Percentiles rank a stretch among this genome's conserved stretches.
Conservation (phyloP, 2,888 invertebrate genomes). For the Arge pagana region DNA sequence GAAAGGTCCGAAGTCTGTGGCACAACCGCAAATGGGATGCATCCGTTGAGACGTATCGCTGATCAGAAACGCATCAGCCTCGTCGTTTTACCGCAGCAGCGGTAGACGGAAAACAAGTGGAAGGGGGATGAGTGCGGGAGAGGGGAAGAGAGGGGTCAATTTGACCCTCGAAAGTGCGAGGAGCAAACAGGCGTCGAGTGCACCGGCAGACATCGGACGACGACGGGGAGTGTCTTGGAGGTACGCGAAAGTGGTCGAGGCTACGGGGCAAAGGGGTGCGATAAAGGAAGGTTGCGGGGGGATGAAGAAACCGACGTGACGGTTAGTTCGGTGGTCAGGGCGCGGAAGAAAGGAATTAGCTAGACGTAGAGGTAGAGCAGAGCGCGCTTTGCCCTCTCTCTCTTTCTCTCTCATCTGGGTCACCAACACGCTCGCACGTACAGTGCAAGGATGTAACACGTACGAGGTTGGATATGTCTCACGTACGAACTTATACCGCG, state of each 20-base stretch:
- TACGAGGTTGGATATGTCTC: constrained; percentile 3
- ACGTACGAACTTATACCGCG: constrained; percentile 37
- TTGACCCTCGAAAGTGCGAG: constrained; percentile 13
- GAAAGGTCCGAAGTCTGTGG: too few relatives aligned
- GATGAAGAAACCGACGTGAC: too few relatives aligned
- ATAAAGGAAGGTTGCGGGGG: background rate
- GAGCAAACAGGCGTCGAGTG: background rate
- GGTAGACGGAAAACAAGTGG: constrained; percentile 13
- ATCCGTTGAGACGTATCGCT: too few relatives aligned
- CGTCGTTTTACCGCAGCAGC: constrained; percentile 16
- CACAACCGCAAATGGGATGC: too few relatives aligned
- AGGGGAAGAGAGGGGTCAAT: too few relatives aligned
- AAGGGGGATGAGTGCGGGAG: too few relatives aligned
- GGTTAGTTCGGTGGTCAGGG: constrained; percentile 55
- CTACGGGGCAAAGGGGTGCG: constrained; percentile 9
- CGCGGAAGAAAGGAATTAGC: constrained; percentile 57
- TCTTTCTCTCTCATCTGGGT: constrained; percentile 58
- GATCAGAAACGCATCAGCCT: constrained; percentile 8
- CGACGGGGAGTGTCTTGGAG: too few relatives aligned
- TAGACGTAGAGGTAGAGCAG: constrained; percentile 48
- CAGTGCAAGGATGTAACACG: background rate
- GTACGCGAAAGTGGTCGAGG: constrained; percentile 16
- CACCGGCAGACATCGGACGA: background rate
- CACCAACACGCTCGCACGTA: constrained; percentile 44
- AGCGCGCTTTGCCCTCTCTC: too few relatives aligned